Evolutionary conservation across 2,797 vertebrate genomes (phyloP).

Genomic region (Acestrorhynchus altus): DNA sequence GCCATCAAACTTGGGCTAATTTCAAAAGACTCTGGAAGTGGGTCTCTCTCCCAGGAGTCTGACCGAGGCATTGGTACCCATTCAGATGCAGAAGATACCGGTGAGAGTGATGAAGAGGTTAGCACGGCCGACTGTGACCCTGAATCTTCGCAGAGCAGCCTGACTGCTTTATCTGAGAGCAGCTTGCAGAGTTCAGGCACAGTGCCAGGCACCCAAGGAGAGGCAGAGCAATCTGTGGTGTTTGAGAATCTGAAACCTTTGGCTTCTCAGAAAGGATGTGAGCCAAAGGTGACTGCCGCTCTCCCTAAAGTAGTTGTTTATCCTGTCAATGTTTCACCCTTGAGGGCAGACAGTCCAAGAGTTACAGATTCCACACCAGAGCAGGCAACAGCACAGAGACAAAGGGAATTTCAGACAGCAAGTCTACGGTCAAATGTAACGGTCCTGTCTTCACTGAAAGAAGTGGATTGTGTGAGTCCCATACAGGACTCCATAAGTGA

Average conservation of each 20-base stretch:
- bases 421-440: constrained; percentile 75
- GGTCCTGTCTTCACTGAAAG: constrained; percentile 79
- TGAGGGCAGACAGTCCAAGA: constrained; percentile 89
- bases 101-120: constrained; percentile 94
- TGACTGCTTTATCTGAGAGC: constrained; percentile 77
- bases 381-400: constrained; percentile 82
- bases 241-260: constrained; percentile 74
- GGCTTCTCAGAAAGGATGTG: constrained; percentile 72
- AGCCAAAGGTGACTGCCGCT: constrained; percentile 82
- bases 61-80: constrained; percentile 89
- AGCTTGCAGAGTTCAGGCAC: constrained; percentile 76
- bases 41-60: constrained; percentile 91
- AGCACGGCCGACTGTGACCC: constrained; percentile 84
- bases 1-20: constrained; percentile 95
- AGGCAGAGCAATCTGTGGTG: constrained; percentile 63
- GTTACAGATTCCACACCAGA: constrained; percentile 82
- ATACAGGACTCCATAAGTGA: constrained; percentile 77
- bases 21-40: constrained; percentile 85
- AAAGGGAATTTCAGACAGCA: constrained; percentile 83
- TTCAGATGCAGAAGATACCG: constrained; percentile 93
- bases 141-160: constrained; percentile 83
- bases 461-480: constrained; percentile 78
- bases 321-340: constrained; percentile 87
- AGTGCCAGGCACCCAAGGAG: constrained; percentile 72
- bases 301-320: constrained; percentile 96